These are phyloP conservation scores for rabbit (Oryctolagus cuniculus) DNA, from an alignment of 2,113 vertebrate genomes.

Conservation along the genomic window mOryCun1.1 NC_091439.1:10724501-10725000, in stretches of 20 bases:
- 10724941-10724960: neutral
- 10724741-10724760: neutral
- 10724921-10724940: neutral
- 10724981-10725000: neutral
- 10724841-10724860: neutral
- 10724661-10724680: neutral
- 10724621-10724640: neutral
- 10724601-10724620: neutral
- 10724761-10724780: neutral
- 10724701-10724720: neutral
- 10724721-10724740: neutral
- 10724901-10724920: neutral
- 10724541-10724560: neutral
- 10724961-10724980: neutral
- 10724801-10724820: neutral
- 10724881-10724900: too few relatives aligned
- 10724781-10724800: neutral
- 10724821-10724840: neutral
- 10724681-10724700: neutral
- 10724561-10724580: neutral
- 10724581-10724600: neutral
- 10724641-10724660: neutral
- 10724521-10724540: neutral
- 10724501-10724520: neutral
- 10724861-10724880: too few relatives aligned